Conservation (phyloP, 2,113 vertebrate species). For the Sinocyclocheilus grahami region DNA sequence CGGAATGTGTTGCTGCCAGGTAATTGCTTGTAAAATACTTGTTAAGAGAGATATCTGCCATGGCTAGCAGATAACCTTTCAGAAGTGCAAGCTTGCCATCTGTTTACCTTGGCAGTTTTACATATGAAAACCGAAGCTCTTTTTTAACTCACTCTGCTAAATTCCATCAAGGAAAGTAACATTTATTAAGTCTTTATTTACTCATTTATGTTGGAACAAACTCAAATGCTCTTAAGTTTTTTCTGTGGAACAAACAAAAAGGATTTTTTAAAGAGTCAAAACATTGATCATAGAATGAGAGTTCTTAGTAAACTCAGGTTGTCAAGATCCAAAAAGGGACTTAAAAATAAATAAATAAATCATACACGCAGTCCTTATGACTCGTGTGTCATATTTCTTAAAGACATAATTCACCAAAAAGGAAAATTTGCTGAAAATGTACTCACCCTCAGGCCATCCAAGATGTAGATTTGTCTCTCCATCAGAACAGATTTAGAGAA, state of each 20-base stretch:
- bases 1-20: neutral
- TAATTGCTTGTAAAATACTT: constrained; percentile 14
- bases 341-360: neutral
- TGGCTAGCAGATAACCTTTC: constrained; percentile 16
- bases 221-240: neutral
- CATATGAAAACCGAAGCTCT: neutral
- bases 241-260: neutral
- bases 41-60: constrained; percentile 20
- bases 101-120: constrained; percentile 33
- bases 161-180: neutral
- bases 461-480: neutral
- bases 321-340: neutral
- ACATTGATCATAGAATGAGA: neutral
- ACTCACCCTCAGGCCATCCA: neutral
- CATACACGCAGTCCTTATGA: neutral
- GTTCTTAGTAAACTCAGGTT: neutral
- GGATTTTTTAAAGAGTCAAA: neutral
- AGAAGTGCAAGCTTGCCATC: constrained; percentile 1
- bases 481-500: neutral
- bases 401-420: neutral
- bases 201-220: neutral
- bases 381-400: neutral
- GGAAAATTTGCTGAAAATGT: neutral
- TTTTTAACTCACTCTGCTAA: constrained; percentile 3
- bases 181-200: neutral